phyloP scores from a whole-genome alignment of 92 coral and sea anemone genomes.

The Epizoanthus scotinus region DNA sequence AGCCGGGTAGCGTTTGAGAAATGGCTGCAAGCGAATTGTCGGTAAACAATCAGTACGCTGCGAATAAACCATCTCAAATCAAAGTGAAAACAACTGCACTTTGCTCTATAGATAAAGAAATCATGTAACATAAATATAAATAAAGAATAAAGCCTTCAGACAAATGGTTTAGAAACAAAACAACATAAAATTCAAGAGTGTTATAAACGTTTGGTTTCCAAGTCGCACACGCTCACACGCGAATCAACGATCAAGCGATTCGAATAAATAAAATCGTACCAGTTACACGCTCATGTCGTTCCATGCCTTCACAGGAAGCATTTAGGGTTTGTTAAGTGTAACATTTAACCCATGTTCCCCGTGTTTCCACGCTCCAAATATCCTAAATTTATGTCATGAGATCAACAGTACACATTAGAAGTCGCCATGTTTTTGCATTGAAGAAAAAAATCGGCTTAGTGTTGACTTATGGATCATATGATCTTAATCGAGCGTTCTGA shows the following conservation, averaged over 20 bases:
- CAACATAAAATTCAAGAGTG: conserved; percentile 8
- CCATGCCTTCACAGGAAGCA: conserved; percentile 60
- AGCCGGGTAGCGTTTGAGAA: conserved; percentile 90
- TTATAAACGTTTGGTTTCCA: conserved; percentile 31
- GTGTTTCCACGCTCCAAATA: conserved; percentile 23
- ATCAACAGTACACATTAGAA: conserved; percentile 41
- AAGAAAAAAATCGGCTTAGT: conserved; percentile 44
- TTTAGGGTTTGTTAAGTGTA: conserved; percentile 31
- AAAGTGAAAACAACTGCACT: not conserved
- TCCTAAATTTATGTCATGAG: conserved; percentile 44
- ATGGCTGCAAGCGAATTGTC: conserved; percentile 73
- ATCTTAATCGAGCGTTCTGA: conserved; percentile 38
- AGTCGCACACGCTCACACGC: conserved; percentile 43
- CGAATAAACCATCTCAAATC: conserved; percentile 12
- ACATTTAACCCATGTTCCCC: conserved; percentile 62
- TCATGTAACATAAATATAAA: conserved; percentile 6
- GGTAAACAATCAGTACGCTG: conserved; percentile 24
- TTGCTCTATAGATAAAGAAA: not conserved
- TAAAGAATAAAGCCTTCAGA: conserved; percentile 31
- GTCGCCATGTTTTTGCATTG: conserved; percentile 64
- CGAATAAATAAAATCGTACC: conserved; percentile 51
- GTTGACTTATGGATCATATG: conserved; percentile 75
- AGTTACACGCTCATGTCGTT: conserved; percentile 64
- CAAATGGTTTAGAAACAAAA: conserved; percentile 35
- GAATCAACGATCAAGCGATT: conserved; percentile 23